Evolutionary conservation across 2,888 invertebrate genomes (phyloP).

Genomic region (Leptura quadrifasciata): DNA sequence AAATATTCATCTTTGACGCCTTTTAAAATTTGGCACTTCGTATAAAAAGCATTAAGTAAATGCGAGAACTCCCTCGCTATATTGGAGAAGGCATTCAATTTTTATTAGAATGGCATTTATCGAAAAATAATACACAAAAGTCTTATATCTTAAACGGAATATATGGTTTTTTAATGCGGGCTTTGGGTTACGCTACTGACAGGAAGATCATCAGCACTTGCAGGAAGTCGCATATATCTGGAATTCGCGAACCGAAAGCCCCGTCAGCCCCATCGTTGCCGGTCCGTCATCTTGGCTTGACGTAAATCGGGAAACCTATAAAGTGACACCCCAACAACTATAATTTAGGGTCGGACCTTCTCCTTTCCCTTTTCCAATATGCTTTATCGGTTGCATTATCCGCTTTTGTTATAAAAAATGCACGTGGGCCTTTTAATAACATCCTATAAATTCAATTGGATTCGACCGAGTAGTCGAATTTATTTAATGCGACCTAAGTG

Average conservation of each 20-base stretch:
- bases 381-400: conserved; percentile 65
- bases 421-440: conserved; percentile 49
- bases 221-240: conserved; percentile 48
- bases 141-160: conserved; percentile 15
- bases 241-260: conserved; percentile 42
- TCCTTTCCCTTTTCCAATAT: conserved; percentile 65
- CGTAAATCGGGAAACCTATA: conserved; percentile 71
- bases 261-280: conserved; percentile 37
- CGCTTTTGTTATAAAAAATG: conserved; percentile 52
- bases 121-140: conserved; percentile 26
- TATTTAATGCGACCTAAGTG: conserved; percentile 25
- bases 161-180: conserved; percentile 36
- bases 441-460: conserved; percentile 47
- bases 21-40: conserved; percentile 2
- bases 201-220: conserved; percentile 28
- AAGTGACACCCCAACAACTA: conserved; percentile 68
- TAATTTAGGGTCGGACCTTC: conserved; percentile 65
- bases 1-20: background rate
- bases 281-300: conserved; percentile 70
- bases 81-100: conserved; percentile 16
- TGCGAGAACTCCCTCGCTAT: conserved; percentile 4
- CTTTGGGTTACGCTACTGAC: conserved; percentile 28
- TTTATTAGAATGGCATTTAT: conserved; percentile 33
- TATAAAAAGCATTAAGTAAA: conserved; percentile 8
- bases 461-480: conserved; percentile 20